A percentile compares a stretch with the other conserved stretches of the same genome.
Evolutionary conservation across 2,797 vertebrate genomes (phyloP).

Genomic region (Microhierax caerulescens): DNA sequence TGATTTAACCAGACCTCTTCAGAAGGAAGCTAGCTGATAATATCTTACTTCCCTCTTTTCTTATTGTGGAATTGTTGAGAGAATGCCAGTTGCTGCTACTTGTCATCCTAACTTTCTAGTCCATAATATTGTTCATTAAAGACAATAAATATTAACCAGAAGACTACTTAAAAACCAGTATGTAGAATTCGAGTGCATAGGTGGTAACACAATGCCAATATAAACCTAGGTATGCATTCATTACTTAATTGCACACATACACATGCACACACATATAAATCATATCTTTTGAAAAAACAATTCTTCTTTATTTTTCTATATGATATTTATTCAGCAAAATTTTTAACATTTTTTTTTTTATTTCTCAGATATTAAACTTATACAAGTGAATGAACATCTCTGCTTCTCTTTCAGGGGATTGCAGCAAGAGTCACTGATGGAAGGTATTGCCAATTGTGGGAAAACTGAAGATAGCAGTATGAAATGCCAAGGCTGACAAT

Average conservation of each 20-base stretch:
- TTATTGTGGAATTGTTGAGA: conserved; percentile 74
- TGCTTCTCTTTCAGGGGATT: not conserved
- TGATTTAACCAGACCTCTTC: conserved; percentile 70
- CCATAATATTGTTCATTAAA: conserved; percentile 15
- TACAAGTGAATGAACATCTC: not conserved
- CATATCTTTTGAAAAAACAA: not conserved
- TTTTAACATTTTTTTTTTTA: not conserved
- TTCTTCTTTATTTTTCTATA: not conserved
- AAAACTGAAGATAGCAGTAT: not conserved
- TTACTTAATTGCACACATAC: not conserved
- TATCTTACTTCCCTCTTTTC: conserved; percentile 77
- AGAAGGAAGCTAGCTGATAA: conserved; percentile 70
- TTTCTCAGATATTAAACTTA: not conserved
- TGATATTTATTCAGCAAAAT: not conserved
- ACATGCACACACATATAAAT: accelerated
- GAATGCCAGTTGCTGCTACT: conserved; percentile 70
- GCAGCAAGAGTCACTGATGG: not conserved
- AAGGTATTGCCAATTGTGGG: not conserved
- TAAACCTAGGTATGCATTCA: not conserved
- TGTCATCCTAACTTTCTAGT: conserved; percentile 68
- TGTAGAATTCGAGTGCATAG: not conserved
- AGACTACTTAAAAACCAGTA: not conserved
- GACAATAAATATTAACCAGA: conserved; percentile 24
- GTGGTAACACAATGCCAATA: not conserved
- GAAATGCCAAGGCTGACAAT: not conserved